Base-by-base conservation (phyloP, 2,888 invertebrate genomes). In the Entomobrya multifasciata region DNA sequence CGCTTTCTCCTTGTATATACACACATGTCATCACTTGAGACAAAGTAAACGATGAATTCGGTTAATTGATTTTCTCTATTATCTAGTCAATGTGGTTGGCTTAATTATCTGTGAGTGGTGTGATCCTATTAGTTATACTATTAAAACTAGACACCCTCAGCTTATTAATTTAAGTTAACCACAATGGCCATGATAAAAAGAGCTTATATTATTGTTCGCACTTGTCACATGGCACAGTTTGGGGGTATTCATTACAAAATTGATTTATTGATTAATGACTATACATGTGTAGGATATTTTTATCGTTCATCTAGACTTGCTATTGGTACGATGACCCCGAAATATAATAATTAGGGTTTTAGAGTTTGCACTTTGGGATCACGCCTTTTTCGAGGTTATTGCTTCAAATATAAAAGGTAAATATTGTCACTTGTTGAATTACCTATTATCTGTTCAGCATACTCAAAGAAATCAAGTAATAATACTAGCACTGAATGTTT, bases 1-100 rank as follows among this genome's bases (percentile, higher is more conserved):
- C 57, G 76, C 76, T 76, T 76, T 76, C 74, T 74, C 76, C 76
- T n/a, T n/a, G n/a, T 27, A 44, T 17, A 44, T 3, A 44, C 17
- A 17, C n/a, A n/a, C 5, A 62, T 36, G 30, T 36, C 62, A 0
- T 36, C n/a, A 30, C 41, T 8, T 11, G 10, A 47, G 11, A 47
- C 47, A 41, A 11, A 41, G 13, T 1, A 30, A 62, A 30, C 1
- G 36, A n/a, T 36, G 36, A 36, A 30, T 41, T n/a, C n/a, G 22
- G 44, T 67, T 44, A 67, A 67, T 67, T 67, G 44, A 22, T 44
- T 67, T 67, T 44, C 20, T 36, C 11, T 62, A 10, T 30, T 62
- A 27, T 62, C 17, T n/a, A 17, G 11, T 17, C 30, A 62, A 13
- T 62, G n/a, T 15, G 15, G 1, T n/a, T 47, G 3, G 10, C 10